Evolutionary conservation across 2,888 invertebrate genomes (phyloP).

Genomic region (Drosophila kokeensis): DNA sequence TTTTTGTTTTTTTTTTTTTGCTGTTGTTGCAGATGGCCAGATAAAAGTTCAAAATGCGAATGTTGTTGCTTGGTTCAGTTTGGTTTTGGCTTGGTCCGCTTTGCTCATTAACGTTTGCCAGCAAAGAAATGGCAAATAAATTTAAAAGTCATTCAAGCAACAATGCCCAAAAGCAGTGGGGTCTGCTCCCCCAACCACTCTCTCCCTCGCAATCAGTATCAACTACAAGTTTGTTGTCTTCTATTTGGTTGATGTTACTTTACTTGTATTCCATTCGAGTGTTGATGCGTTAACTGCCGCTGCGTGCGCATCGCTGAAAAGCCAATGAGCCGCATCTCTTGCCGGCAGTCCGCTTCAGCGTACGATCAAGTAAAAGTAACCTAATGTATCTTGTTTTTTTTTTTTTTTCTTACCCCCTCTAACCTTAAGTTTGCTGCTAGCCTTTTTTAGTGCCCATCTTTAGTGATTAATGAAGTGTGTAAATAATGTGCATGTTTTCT

Average conservation of each 20-base stretch:
- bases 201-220: constrained; percentile 21
- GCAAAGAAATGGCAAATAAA: constrained; percentile 80
- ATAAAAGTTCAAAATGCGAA: constrained; percentile 79
- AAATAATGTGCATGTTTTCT: constrained; percentile 75
- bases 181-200: not conserved
- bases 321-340: constrained; percentile 74
- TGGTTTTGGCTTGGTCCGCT: constrained; percentile 43
- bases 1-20: constrained; percentile 16
- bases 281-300: constrained; percentile 80
- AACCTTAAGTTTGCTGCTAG: constrained; percentile 44
- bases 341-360: constrained; percentile 18
- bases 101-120: constrained; percentile 76
- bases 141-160: constrained; percentile 82
- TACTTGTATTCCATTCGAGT: constrained; percentile 64
- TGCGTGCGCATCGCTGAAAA: constrained; percentile 79
- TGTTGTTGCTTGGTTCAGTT: constrained; percentile 35
- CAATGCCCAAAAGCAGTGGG: constrained; percentile 64
- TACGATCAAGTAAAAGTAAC: constrained; percentile 71
- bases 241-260: constrained; percentile 36
- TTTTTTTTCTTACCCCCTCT: constrained; percentile 13
- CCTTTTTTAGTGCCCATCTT: constrained; percentile 63
- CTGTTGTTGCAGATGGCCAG: constrained; percentile 69
- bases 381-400: constrained; percentile 52
- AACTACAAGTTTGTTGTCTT: constrained; percentile 43
- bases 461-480: constrained; percentile 81